Base-by-base conservation (phyloP, 2,113 vertebrate genomes). In the Cyprinodon brontotheroides region DNA sequence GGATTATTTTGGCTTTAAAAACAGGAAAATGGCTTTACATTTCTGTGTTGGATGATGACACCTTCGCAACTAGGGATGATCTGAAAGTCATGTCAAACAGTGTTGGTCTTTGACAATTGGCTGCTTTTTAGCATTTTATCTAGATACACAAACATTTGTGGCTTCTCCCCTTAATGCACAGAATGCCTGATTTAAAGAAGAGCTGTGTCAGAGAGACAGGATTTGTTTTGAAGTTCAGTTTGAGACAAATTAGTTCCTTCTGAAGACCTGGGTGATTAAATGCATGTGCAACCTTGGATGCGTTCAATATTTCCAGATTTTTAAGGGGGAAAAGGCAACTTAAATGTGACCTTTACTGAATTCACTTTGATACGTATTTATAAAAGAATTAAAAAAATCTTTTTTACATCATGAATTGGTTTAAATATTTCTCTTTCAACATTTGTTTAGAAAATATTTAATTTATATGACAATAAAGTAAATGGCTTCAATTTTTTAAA, bases 401-500 rank as follows among this genome's bases (percentile, higher is more conserved):
- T 17, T n/a, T 20, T 57, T 17, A 53, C 4, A 53, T 20, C 17
- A 17, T 53, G 48, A 53, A 17, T 15, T 53, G 48, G 5, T 5
- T 14, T 17, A 29, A 29, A 29, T 29, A 41, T 1, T 45, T 57
- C 50, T n/a, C 14, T 9, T 45, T 45, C 50, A 57, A 9, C 17
- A 20, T 57, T 4, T 20, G n/a, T 57, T 29, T 29, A 9, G n/a
- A 57, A 57, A 20, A 4, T 20, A n/a, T 9, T 57, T 57, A 20
- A 17, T 81, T 62, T 17, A 36, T 68, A 57, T 78, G 74, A 78
- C 70, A 50, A 57, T 38, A 41, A 29, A 61, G 29, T 78, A 77
- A 59, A 74, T 61, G 5, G 2, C 76, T 59, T 78, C 45, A 14
- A 68, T 57, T 80, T 79, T 39, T 70, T 57, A 41, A 60, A 67